These are phyloP conservation scores for Parus major DNA, from an alignment of 2,113 vertebrate genomes.

Conservation along the genomic window DNA sequence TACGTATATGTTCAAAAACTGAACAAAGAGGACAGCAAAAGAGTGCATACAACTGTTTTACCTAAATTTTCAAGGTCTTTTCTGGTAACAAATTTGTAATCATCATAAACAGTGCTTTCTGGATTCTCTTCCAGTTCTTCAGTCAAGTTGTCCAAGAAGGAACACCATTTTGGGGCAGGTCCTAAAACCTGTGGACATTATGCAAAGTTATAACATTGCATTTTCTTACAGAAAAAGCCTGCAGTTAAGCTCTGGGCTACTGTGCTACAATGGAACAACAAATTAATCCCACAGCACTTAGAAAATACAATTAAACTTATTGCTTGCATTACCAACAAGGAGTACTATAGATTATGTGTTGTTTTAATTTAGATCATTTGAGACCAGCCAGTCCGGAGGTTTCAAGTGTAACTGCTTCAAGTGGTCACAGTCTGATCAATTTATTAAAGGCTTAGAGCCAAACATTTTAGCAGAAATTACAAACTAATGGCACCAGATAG, in stretches of 20 bases:
- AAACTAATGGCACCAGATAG: not conserved
- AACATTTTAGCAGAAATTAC: not conserved
- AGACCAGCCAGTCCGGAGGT: not conserved
- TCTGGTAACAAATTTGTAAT: conserved; percentile 97
- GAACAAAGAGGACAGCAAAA: not conserved
- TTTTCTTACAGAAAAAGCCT: not conserved
- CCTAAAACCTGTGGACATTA: conserved; percentile 83
- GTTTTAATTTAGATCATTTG: not conserved
- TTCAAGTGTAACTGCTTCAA: not conserved
- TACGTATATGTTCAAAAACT: not conserved
- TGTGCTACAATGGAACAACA: not conserved
- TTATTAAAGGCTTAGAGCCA: not conserved
- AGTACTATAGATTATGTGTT: not conserved
- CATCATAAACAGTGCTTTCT: conserved; percentile 94
- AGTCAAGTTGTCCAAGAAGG: conserved; percentile 94
- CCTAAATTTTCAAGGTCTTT: conserved; percentile 95
- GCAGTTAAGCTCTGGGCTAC: not conserved
- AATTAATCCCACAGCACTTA: not conserved
- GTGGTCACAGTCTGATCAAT: not conserved
- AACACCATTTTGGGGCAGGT: conserved; percentile 95
- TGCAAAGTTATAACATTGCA: not conserved
- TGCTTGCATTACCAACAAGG: not conserved
- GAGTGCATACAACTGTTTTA: conserved; percentile 56
- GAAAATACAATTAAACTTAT: not conserved
- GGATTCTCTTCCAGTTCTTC: conserved; percentile 97